phyloP scores from a whole-genome alignment of 2,888 invertebrate genomes.

The Leptinotarsa juncta region DNA sequence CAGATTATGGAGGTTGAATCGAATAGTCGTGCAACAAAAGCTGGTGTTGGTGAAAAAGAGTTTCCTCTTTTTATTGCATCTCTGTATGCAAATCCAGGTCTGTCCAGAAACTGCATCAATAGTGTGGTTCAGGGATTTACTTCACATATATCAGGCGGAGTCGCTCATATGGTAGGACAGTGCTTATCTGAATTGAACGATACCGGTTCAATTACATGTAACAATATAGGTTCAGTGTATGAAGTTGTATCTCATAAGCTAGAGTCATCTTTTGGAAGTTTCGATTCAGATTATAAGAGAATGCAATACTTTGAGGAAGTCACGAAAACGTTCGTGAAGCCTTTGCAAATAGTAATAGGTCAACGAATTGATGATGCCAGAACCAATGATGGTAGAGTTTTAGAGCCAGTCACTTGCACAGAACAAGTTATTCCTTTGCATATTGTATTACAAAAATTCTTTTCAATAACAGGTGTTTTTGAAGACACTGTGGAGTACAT shows the following conservation, averaged over 20 bases:
- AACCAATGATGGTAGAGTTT: conserved; percentile 17
- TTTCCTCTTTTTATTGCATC: conserved; percentile 22
- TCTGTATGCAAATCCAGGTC: conserved; percentile 21
- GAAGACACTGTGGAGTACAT: conserved; percentile 26
- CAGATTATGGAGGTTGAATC: conserved; percentile 11
- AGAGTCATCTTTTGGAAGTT: conserved; percentile 23
- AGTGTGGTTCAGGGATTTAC: conserved; percentile 21
- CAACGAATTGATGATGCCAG: conserved; percentile 24
- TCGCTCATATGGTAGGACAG: conserved; percentile 24
- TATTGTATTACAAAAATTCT: conserved; percentile 24
- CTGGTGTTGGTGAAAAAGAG: too few species aligned
- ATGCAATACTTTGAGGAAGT: conserved; percentile 28
- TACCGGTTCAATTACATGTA: conserved; percentile 15
- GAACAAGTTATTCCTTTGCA: conserved; percentile 24
- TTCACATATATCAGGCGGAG: conserved; percentile 21
- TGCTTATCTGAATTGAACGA: conserved; percentile 22
- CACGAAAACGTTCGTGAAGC: conserved; percentile 21
- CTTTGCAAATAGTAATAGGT: conserved; percentile 24
- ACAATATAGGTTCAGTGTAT: conserved; percentile 24
- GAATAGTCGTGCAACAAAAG: background rate
- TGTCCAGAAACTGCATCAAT: conserved; percentile 16
- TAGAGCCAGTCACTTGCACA: conserved; percentile 25
- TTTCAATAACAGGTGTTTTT: conserved; percentile 28
- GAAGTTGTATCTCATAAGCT: conserved; percentile 19
- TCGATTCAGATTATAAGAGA: conserved; percentile 29